Conservation (phyloP, 2,113 vertebrate species). For the Tetraodon nigroviridis region DNA sequence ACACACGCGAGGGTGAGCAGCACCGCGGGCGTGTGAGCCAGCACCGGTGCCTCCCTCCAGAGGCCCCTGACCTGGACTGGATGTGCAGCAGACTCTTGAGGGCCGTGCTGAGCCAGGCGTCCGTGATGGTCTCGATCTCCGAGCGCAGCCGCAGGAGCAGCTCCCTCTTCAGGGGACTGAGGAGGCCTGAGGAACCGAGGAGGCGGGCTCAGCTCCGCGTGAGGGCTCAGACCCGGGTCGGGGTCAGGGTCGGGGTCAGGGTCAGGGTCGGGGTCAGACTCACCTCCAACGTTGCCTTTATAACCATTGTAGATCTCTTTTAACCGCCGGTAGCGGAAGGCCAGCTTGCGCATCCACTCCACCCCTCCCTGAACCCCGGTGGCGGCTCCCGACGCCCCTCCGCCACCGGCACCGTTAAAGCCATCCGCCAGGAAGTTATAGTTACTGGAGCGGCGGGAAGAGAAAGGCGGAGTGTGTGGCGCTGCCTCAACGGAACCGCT, state of each 20-base stretch:
- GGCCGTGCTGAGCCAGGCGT: constrained; percentile 93
- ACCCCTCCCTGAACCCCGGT: constrained; percentile 89
- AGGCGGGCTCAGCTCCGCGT: not conserved
- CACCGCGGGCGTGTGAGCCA: too few species aligned
- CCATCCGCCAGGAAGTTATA: constrained; percentile 94
- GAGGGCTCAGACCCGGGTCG: too few species aligned
- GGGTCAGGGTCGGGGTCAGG: too few species aligned
- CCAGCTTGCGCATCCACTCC: constrained; percentile 98
- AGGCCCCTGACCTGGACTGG: constrained; percentile 83
- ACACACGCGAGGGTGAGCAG: not conserved
- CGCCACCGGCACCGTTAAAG: constrained; percentile 83
- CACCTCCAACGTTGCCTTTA: constrained; percentile 88
- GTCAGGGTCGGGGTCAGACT: too few species aligned
- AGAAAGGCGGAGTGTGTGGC: not conserved
- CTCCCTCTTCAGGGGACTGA: constrained; percentile 90
- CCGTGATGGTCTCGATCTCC: constrained; percentile 92
- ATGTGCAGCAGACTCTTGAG: constrained; percentile 94
- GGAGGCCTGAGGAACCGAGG: constrained; percentile 75
- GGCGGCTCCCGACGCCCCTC: constrained; percentile 73
- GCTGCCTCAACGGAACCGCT: not conserved
- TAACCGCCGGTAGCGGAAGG: constrained; percentile 93
- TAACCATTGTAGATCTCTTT: constrained; percentile 93
- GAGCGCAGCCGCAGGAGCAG: constrained; percentile 84
- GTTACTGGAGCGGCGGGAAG: constrained; percentile 71
- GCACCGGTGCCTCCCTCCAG: too few species aligned